phyloP scores from a whole-genome alignment of 2,888 invertebrate genomes.

The Acanthoscelides obtectus region DNA sequence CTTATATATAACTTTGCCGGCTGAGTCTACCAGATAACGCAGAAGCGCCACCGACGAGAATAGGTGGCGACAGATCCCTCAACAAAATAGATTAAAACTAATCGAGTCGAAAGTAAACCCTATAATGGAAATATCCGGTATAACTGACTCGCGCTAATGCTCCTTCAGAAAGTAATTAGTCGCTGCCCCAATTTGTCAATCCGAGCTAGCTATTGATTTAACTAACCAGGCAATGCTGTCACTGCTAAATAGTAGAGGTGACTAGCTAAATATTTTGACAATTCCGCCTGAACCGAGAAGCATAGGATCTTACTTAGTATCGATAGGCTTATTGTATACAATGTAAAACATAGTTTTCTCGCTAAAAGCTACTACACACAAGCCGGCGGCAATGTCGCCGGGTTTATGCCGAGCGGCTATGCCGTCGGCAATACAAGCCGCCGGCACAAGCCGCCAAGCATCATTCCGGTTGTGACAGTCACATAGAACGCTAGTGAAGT shows the following conservation, averaged over 20 bases:
- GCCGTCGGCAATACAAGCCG: no score
- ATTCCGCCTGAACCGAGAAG: no score
- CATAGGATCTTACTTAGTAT: no score
- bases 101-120: constrained; percentile 20
- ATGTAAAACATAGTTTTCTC: no score
- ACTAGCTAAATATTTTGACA: no score
- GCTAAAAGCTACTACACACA: no score
- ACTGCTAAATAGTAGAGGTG: neutral
- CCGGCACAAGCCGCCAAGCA: no score
- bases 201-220: neutral
- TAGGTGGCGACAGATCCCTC: neutral
- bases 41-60: neutral
- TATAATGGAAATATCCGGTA: constrained; percentile 19
- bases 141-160: constrained; percentile 15
- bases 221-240: neutral
- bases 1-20: neutral
- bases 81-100: constrained; percentile 20
- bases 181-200: constrained; percentile 1
- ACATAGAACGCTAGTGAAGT: no score
- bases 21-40: neutral
- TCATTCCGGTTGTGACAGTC: no score
- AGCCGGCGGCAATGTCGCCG: no score
- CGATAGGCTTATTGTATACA: no score
- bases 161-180: constrained; percentile 13
- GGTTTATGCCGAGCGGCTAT: no score